Conservation (phyloP, 1,140 invertebrate genomes). For the Pachypeltis micranthus region DNA sequence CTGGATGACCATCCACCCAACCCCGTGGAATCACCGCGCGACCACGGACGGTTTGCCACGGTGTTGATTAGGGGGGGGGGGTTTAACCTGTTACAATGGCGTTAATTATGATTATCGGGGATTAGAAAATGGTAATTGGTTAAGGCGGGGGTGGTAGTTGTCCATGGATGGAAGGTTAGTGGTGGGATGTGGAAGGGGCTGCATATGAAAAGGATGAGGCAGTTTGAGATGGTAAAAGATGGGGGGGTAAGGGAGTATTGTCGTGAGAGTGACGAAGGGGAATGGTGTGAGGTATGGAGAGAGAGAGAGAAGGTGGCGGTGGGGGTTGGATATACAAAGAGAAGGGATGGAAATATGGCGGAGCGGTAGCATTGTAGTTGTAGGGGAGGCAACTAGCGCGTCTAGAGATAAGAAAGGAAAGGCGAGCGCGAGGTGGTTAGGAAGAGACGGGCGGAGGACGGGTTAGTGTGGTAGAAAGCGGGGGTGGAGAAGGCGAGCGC, state of each 20-base stretch:
- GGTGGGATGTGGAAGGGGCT: too few species aligned
- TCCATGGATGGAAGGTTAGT: too few species aligned
- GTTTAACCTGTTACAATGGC: too few species aligned
- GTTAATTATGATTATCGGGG: background rate
- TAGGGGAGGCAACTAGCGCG: constrained; percentile 21
- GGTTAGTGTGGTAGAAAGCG: constrained; percentile 7
- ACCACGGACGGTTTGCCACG: too few species aligned
- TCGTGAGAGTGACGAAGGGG: background rate
- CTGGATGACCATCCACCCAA: too few species aligned
- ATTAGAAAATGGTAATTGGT: background rate
- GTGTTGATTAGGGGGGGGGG: too few species aligned
- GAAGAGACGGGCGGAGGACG: constrained; percentile 5
- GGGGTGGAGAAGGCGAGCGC: background rate
- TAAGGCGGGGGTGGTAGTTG: too few species aligned
- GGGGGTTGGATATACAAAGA: background rate
- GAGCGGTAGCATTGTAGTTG: background rate
- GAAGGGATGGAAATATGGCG: constrained; percentile 13
- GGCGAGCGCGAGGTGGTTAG: background rate
- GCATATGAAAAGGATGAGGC: too few species aligned
- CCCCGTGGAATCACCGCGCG: too few species aligned
- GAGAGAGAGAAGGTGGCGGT: too few species aligned
- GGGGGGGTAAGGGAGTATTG: too few species aligned
- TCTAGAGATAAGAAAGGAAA: constrained; percentile 24
- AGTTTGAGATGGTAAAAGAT: too few species aligned
- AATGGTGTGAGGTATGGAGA: background rate